These are phyloP conservation scores for Griposia aprilina DNA, from an alignment of 2,888 invertebrate genomes.

Conservation along the genomic window DNA sequence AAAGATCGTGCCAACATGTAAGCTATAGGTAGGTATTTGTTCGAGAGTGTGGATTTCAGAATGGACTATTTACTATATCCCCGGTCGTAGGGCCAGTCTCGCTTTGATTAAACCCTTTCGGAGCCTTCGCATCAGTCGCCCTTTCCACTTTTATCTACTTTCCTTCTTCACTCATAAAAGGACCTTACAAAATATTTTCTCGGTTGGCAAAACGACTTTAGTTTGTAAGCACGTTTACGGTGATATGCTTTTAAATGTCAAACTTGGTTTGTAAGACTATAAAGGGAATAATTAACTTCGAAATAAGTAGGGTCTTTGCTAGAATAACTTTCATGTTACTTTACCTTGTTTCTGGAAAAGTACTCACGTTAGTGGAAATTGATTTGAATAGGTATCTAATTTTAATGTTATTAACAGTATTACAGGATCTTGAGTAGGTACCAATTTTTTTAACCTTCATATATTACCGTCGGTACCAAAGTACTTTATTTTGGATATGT, in stretches of 20 bases:
- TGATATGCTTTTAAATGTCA: slow-evolving; percentile 60
- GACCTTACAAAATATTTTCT: slow-evolving; percentile 78
- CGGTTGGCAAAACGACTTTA: slow-evolving; percentile 63
- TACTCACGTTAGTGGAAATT: slow-evolving; percentile 28
- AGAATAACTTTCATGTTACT: slow-evolving; percentile 38
- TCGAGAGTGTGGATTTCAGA: slow-evolving; percentile 65
- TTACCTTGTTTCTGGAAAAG: slow-evolving; percentile 17
- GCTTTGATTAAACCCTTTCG: slow-evolving; percentile 87
- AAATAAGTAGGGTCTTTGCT: slow-evolving; percentile 41
- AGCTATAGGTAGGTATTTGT: slow-evolving; percentile 54
- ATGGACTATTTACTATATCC: slow-evolving; percentile 79
- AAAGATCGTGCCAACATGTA: slow-evolving; percentile 41
- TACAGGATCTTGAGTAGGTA: neutral
- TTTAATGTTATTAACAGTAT: slow-evolving; percentile 8
- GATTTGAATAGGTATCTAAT: slow-evolving; percentile 29
- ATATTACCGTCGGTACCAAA: neutral
- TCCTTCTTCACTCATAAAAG: slow-evolving; percentile 77
- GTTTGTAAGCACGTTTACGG: slow-evolving; percentile 56
- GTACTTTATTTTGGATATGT: neutral
- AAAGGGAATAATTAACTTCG: slow-evolving; percentile 56
- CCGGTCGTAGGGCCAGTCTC: slow-evolving; percentile 78
- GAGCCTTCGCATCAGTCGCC: slow-evolving; percentile 75
- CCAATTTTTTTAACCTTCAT: neutral
- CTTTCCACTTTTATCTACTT: slow-evolving; percentile 82
- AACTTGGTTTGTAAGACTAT: slow-evolving; percentile 51